A percentile compares a stretch with the other conserved stretches of the same genome.
phyloP scores from a whole-genome alignment of 1,140 invertebrate species.

The Linepithema humile region DNA sequence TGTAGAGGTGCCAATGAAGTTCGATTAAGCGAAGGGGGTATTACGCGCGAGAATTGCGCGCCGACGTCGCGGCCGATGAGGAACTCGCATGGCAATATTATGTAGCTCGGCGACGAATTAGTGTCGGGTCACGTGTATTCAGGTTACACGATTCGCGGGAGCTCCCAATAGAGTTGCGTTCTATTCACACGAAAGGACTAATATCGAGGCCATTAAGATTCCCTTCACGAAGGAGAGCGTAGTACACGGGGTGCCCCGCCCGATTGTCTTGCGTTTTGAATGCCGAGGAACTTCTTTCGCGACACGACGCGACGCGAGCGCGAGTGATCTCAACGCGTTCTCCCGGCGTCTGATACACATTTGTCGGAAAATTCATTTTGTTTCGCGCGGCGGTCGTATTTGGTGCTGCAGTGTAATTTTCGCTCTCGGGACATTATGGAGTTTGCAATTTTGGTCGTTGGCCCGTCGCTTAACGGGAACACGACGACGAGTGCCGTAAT shows the following conservation, averaged over 20 bases:
- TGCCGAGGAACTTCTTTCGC: not conserved
- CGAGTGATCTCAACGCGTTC: no score
- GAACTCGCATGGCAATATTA: slow-evolving; percentile 5
- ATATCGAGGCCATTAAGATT: not conserved
- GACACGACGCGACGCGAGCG: no score
- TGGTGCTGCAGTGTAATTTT: not conserved
- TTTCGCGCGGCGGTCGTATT: not conserved
- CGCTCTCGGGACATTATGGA: not conserved
- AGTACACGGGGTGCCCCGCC: no score
- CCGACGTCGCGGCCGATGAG: not conserved
- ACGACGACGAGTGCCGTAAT: slow-evolving; percentile 67
- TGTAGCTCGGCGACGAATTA: slow-evolving; percentile 21
- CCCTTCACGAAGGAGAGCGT: not conserved
- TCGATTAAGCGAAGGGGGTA: slow-evolving; percentile 53
- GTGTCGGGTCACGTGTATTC: slow-evolving; percentile 12
- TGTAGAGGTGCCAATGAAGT: slow-evolving; percentile 60
- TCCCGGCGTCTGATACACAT: no score
- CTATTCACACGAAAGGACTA: not conserved
- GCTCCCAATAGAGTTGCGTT: not conserved
- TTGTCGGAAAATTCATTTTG: no score
- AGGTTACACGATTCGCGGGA: not conserved
- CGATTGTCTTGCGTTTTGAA: no score
- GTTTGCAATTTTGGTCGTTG: slow-evolving; percentile 14
- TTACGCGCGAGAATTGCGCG: slow-evolving; percentile 51
- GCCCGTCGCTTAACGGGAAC: slow-evolving; percentile 27